Conservation (phyloP, 1,140 invertebrate genomes). For the Bombus pyrosoma region DNA sequence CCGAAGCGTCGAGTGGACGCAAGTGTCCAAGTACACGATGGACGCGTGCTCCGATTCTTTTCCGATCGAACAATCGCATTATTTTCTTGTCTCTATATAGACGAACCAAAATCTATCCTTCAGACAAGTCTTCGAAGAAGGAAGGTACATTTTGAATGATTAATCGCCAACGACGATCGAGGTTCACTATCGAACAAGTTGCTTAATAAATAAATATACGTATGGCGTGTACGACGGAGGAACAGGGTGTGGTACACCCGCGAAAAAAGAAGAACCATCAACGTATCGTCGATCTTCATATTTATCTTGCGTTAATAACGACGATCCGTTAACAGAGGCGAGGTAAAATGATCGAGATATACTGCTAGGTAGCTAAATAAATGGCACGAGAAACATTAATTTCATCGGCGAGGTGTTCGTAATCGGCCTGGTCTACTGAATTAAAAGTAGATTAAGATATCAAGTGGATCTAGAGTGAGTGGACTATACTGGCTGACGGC, state of each 20-base stretch:
- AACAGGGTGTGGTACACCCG: not conserved
- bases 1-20: not conserved
- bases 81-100: not conserved
- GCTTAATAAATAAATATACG: not conserved
- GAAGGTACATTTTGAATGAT: not conserved
- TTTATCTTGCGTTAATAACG: slow-evolving; percentile 32
- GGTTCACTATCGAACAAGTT: not conserved
- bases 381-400: slow-evolving; percentile 29
- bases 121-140: no score
- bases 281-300: slow-evolving; percentile 7
- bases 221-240: not conserved
- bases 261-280: slow-evolving; percentile 13
- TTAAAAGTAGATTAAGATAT: slow-evolving; percentile 47
- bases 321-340: slow-evolving; percentile 3
- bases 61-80: slow-evolving; percentile 26
- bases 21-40: not conserved
- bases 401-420: slow-evolving; percentile 6
- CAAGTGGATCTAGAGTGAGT: slow-evolving; percentile 5
- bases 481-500: not conserved
- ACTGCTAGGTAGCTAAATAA: not conserved
- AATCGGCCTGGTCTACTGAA: slow-evolving; percentile 34
- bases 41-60: not conserved
- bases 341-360: not conserved
- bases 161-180: not conserved
- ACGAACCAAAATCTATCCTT: no score